phyloP scores from a whole-genome alignment of 2,113 vertebrate genomes.

The Saccopteryx leptura region DNA sequence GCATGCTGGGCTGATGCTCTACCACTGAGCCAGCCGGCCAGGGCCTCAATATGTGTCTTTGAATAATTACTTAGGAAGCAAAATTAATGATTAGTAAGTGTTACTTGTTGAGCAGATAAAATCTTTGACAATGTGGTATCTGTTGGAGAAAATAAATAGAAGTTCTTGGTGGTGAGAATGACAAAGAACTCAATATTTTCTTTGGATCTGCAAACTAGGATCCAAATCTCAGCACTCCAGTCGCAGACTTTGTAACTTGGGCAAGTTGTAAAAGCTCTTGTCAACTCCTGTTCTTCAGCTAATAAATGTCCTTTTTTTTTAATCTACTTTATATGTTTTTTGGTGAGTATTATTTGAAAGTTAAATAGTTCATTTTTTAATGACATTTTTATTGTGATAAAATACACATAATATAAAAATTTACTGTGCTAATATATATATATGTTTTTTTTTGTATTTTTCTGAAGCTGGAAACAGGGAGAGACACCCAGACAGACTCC shows the following conservation, averaged over 20 bases:
- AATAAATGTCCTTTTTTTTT: background rate
- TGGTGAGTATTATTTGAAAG: slow-evolving; percentile 9
- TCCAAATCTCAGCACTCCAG: background rate
- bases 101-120: slow-evolving; percentile 39
- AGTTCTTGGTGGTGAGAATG: background rate
- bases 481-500: too few species aligned
- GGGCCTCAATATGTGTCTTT: background rate
- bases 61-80: slow-evolving; percentile 10
- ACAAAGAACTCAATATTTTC: background rate
- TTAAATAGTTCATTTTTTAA: background rate
- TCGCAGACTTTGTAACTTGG: background rate
- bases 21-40: too few species aligned
- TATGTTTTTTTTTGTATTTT: too few species aligned
- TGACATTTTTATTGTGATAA: background rate
- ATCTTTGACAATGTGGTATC: background rate
- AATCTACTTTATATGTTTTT: background rate
- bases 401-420: background rate
- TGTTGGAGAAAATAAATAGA: slow-evolving; percentile 29
- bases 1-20: too few species aligned
- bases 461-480: too few species aligned
- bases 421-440: too few species aligned
- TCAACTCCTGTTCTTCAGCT: slow-evolving; percentile 15
- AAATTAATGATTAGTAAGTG: slow-evolving; percentile 30
- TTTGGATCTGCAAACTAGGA: background rate
- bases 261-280: background rate